Base-by-base conservation (phyloP, 2,888 invertebrate species). In the Nemotelus pantherinus region DNA sequence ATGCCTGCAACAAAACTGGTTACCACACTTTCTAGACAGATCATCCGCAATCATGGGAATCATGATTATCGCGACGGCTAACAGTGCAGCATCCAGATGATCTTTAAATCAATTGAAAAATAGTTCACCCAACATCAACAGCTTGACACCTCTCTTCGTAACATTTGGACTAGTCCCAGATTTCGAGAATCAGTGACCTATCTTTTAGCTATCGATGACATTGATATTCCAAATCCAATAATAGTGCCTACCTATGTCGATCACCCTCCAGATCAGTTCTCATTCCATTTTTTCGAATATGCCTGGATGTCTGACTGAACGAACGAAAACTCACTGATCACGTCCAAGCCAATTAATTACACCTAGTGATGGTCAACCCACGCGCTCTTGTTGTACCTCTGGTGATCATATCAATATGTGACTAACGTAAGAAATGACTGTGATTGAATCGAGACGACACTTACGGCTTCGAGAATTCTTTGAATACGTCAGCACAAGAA, bases 281-380 rank as follows among this genome's bases (percentile, higher is more conserved):
- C 25, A 47, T 47, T 77, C 7, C n/a, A 63, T 71, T 77, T 53
- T n/a, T 45, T 70, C 77, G 68, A 43, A 67, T 75, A 58, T 80
- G 39, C 72, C 60, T 7, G 60, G 60, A 60, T 63, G 74, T 74
- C 60, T 39, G 58, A 60, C 60, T 77, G 77, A 77, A 64, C 76
- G 78, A 80, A 79, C 77, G 80, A 80, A 81, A 25, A 82, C 76
- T 80, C 82, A 82, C 76, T 82, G 82, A 80, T 77, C 82, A 82
- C 80, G 82, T 82, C 82, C 79, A 81, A 82, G 81, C 77, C 80
- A 79, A 81, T 82, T 82, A 82, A 79, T 76, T 75, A 77, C 76
- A 57, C 76, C 79, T 79, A 71, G 25, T 55, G 53, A 70, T 70
- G 70, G 74, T 47, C 60, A 48, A 41, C 80, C 80, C 80, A 80